phyloP scores from a whole-genome alignment of 2,797 vertebrate species.

The Tauraco hartlaubi region DNA sequence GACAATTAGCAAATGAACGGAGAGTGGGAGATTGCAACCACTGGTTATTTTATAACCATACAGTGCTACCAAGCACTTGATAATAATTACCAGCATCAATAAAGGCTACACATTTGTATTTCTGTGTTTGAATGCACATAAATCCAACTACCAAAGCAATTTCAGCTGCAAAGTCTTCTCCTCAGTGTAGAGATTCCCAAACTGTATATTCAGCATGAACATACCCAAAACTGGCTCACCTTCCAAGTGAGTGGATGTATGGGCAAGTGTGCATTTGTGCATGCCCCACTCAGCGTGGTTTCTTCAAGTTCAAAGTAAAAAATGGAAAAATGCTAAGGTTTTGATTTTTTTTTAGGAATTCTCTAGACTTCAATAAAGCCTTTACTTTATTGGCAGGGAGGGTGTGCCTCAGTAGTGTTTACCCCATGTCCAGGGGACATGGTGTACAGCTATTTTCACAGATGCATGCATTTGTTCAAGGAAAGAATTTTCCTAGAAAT shows the following conservation, averaged over 20 bases:
- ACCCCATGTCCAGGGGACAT: too few relatives aligned
- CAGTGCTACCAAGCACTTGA: background rate
- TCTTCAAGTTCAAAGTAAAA: background rate
- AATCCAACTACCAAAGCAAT: background rate
- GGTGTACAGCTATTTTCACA: background rate
- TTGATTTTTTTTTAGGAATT: background rate
- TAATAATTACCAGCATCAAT: background rate
- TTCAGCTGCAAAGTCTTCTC: background rate
- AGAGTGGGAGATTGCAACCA: background rate
- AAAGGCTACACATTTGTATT: background rate
- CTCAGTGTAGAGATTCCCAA: background rate
- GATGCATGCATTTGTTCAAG: background rate
- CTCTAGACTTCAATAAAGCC: background rate
- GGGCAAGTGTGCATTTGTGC: background rate
- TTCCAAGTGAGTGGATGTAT: rapidly evolving
- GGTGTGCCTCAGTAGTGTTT: background rate
- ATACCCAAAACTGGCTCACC: background rate
- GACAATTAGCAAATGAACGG: background rate
- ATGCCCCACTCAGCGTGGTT: background rate
- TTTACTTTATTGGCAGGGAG: background rate
- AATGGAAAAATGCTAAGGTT: background rate
- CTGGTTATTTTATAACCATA: background rate
- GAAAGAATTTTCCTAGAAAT: background rate
- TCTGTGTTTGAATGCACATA: background rate
- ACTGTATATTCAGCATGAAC: background rate